Evolutionary conservation across 2,113 vertebrate genomes (phyloP), one percentile per base, ranked within the genome.

Genomic region (Sclerurus mexicanus): DNA sequence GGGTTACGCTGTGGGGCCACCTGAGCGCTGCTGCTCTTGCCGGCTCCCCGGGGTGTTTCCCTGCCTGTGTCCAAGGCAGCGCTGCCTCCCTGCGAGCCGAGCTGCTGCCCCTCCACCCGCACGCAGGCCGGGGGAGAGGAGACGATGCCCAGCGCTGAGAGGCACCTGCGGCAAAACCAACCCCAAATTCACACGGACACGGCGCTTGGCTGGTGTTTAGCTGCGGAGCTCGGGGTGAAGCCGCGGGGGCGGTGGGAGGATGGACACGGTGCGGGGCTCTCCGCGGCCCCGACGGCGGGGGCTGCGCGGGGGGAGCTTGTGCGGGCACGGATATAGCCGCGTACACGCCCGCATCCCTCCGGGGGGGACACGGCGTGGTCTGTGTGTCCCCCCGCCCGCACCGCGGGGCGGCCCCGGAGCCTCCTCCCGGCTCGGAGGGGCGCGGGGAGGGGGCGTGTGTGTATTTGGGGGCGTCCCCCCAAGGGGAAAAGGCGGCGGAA

Each of bases 361-460:
- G 14, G 21, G 25, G 56, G 31, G 23, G 10, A 10, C 40, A 42
- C 10, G 40, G 40, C n/a, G 40, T 42, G 40, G 40, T n/a, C n/a
- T n/a, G n/a, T n/a, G n/a, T 42, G 40, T 42, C 40, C 40, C 40
- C 40, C 14, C 40, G 12, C 40, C 40, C 40, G 8, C 8, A 31
- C 31, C 20, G 27, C 3, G 10, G 55, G 39, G 69, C 75, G 64
- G 10, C 50, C n/a, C n/a, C 37, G 18, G 33, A 0, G 10, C 28
- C 71, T n/a, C 64, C 6, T 16, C 31, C 12, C 37, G 9, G 7
- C 71, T 35, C n/a, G n/a, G 20, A n/a, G 46, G 53, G 35, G 39
- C 5, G 20, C 10, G 23, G 10, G 6, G 39, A 22, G 33, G 5
- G 25, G 1, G 4, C 3, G 14, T 2, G 37, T 4, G 64, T 15